phyloP scores from a whole-genome alignment of 2,888 invertebrate species.

The Gastrophysa polygoni region DNA sequence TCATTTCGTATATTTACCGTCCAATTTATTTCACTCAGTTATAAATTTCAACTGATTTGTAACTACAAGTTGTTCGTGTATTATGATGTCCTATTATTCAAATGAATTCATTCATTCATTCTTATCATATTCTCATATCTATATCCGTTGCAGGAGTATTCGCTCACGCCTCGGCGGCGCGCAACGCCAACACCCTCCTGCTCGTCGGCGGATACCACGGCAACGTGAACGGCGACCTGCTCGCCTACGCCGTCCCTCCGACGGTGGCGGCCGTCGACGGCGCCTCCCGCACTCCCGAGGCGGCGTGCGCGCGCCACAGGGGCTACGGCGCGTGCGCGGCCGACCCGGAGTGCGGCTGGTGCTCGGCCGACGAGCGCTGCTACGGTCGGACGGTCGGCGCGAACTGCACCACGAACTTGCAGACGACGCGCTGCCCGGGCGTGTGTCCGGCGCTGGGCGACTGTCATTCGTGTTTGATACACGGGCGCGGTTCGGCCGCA shows the following conservation, averaged over 20 bases:
- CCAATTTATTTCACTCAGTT: too few relatives aligned
- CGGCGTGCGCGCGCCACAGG: constrained; percentile 75
- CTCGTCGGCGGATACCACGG: constrained; percentile 92
- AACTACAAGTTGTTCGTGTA: too few relatives aligned
- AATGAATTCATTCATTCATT: constrained; percentile 4
- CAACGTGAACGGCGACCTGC: constrained; percentile 84
- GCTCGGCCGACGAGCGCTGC: constrained; percentile 73
- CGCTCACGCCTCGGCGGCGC: constrained; percentile 83
- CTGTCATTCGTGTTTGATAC: constrained; percentile 89
- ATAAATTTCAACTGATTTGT: too few relatives aligned
- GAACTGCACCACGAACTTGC: constrained; percentile 88
- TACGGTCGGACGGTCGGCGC: constrained; percentile 85
- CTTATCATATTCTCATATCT: not conserved
- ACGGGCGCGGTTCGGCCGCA: constrained; percentile 66
- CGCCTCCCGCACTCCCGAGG: constrained; percentile 72
- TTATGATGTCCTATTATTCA: too few relatives aligned
- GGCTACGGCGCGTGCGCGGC: constrained; percentile 81
- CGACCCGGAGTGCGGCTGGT: constrained; percentile 95
- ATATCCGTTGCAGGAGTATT: constrained; percentile 74
- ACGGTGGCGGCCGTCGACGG: constrained; percentile 71
- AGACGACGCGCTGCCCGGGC: constrained; percentile 83
- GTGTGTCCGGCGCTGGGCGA: constrained; percentile 88
- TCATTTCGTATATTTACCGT: too few relatives aligned
- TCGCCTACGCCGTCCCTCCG: constrained; percentile 85
- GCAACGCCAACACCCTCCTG: constrained; percentile 83